Evolutionary conservation across 2,797 vertebrate genomes (phyloP), one percentile per base, ranked within the genome.

Genomic region (Spinibarbus caldwelli): DNA sequence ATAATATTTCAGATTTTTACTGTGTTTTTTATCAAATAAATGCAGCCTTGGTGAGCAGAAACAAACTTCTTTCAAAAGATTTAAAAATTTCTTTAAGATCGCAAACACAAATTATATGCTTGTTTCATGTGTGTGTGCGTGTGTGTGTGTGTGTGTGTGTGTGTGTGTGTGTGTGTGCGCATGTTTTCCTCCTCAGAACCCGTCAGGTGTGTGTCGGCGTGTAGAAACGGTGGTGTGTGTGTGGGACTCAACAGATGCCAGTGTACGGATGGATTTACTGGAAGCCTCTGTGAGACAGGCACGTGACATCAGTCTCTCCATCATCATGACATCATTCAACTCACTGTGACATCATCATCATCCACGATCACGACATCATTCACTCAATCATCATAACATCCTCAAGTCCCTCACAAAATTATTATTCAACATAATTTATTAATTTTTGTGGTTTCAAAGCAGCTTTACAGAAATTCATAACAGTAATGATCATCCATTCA

Each of bases 231-330:
- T 9, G 96, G 95, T 0, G 86, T 90, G 70, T 96, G 96, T 88
- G 91, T 94, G 14, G 96, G 96, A 80, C 90, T 95, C 87, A 95
- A 95, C 90, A 91, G 93, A 86, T 96, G 96, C 85, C 93, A 86
- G 64, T 96, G 96, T 84, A 38, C 88, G 64, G 90, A 88, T 86
- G 95, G 93, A 64, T 96, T 94, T 75, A 94, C 89, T 0, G 96
- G 95, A 77, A 73, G 38, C 68, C 77, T 91, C 64, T 96, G 96
- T 90, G 94, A 96, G 90, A 94, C 91, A 15, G 95, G 96, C 96
- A 26, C 54, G 93, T 86, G 8, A 67, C 82, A 75, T 67, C 54
- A 62, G 4, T 73, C 79, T 8, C 43, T 47, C 6, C 47, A 23
- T 54, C 5, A 79, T 31, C 0, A 3, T 66, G 26, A 47, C 57